Evolutionary conservation across 2,797 vertebrate species (phyloP), one percentile per base, ranked within the genome.

Genomic region (Tympanoctomys barrerae): DNA sequence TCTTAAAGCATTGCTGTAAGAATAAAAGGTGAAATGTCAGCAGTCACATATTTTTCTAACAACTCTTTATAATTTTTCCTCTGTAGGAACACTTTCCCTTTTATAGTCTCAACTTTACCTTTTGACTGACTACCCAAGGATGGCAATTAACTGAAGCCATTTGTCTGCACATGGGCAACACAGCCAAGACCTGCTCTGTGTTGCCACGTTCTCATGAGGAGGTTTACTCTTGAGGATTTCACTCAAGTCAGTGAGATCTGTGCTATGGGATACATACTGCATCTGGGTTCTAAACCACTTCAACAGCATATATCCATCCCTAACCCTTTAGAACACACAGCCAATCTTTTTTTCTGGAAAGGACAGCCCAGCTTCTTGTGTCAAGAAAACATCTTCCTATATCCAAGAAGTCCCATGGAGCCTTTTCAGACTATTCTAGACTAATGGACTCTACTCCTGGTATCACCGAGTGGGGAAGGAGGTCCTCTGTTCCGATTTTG

Each of bases 21-120:
- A 92, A 95, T 78, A 87, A 94, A 93, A 94, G 95, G 95, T 88
- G 86, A 97, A 92, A 89, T 96, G 96, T 95, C 90, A 95, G 68
- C 90, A 97, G 94, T 94, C 94, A 79, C 46, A 3, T 92, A 95
- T 95, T 94, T 97, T 96, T 93, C 95, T 94, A 95, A 95, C 94
- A 97, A 93, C 91, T 89, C 83, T 83, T 94, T 77, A 87, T 97
- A 52, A 97, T 94, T 97, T 96, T 62, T 91, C 46, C 92, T 95
- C 89, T 0, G 36, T 92, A 78, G 93, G 97, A 88, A 39, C 31
- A 0, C 88, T 70, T 97, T 64, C 77, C 57, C 62, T 97, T 97
- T 94, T 73, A 92, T 62, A 96, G 75, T 94, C 94, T 87, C 49
- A 36, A 26, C 33, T 91, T 68, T 83, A 49, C 14, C 1, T 89